These are phyloP conservation scores for Alfaro cultratus DNA, from an alignment of 2,797 vertebrate species.

Conservation along the genomic window DNA sequence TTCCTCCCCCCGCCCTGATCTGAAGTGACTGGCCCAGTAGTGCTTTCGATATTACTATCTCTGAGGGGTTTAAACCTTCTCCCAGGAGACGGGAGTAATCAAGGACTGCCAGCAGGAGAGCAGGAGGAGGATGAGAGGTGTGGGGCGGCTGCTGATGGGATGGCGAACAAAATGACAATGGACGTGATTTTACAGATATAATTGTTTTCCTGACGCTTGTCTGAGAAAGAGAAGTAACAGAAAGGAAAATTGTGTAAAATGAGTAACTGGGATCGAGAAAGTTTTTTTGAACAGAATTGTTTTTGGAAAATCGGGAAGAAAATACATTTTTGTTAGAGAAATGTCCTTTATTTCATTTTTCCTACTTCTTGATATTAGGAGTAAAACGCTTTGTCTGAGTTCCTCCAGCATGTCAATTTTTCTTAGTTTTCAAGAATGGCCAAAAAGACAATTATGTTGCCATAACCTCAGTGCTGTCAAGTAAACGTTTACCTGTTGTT, in stretches of 20 bases:
- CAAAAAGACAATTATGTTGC: neutral
- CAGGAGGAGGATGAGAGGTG: conserved; percentile 39
- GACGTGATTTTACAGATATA: conserved; percentile 31
- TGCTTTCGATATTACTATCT: conserved; percentile 79
- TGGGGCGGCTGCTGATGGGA: conserved; percentile 47
- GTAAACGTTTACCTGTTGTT: neutral
- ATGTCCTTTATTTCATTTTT: neutral
- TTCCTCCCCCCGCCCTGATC: conserved; percentile 91
- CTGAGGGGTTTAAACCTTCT: conserved; percentile 73
- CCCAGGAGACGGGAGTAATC: conserved; percentile 78
- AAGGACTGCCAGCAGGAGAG: conserved; percentile 70
- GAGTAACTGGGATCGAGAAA: neutral
- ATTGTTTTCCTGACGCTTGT: conserved; percentile 5
- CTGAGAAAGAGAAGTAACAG: neutral
- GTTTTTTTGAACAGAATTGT: neutral
- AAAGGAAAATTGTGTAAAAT: neutral
- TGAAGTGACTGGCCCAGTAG: conserved; percentile 81
- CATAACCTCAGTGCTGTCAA: neutral
- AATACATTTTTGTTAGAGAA: neutral
- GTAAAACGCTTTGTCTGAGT: neutral
- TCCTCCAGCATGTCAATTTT: neutral
- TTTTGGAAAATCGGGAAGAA: neutral
- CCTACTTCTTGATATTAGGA: neutral
- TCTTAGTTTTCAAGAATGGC: neutral
- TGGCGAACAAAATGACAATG: conserved; percentile 52